phyloP scores from a whole-genome alignment of 2,888 invertebrate genomes.

The Tenthredo notha region DNA sequence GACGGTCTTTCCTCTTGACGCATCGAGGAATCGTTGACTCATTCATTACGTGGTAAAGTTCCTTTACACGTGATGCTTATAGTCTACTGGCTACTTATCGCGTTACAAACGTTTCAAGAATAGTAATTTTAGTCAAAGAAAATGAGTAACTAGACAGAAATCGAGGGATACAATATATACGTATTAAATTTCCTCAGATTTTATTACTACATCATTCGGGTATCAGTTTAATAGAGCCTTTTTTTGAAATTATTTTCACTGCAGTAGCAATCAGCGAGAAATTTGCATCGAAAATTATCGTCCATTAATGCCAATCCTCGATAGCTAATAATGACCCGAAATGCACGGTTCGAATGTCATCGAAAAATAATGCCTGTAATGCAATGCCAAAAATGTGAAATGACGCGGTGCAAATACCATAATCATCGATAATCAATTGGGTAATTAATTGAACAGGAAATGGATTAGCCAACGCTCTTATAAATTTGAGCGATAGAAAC shows the following conservation, averaged over 20 bases:
- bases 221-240: neutral
- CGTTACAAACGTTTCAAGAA: neutral
- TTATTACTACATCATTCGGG: neutral
- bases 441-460: neutral
- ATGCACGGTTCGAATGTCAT: neutral
- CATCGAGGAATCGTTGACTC: conserved; percentile 36
- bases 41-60: neutral
- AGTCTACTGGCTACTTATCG: neutral
- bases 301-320: conserved; percentile 10
- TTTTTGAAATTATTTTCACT: neutral
- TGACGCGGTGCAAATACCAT: neutral
- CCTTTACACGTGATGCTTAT: neutral
- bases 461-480: neutral
- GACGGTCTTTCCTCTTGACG: neutral
- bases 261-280: neutral
- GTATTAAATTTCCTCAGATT: neutral
- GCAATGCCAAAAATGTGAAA: neutral
- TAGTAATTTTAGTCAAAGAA: neutral
- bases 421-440: conserved; percentile 5
- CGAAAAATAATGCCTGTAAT: neutral
- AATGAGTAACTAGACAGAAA: neutral
- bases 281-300: conserved; percentile 7
- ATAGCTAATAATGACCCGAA: conserved; percentile 13
- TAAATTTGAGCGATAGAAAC: neutral
- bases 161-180: neutral